phyloP scores from a whole-genome alignment of 2,797 vertebrate species.

The Saxicola maurus region DNA sequence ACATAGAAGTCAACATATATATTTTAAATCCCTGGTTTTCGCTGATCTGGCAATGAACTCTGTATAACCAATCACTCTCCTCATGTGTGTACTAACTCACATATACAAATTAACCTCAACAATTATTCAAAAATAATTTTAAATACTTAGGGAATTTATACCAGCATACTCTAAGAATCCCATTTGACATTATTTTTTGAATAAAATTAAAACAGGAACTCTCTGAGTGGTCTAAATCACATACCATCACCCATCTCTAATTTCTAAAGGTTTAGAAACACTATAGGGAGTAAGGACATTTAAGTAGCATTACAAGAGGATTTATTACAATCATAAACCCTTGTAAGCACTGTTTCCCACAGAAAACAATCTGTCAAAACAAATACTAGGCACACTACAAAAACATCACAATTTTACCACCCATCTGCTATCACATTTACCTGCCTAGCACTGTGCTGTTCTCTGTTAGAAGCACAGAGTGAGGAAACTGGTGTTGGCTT shows the following conservation, averaged over 20 bases:
- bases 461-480: conserved; percentile 73
- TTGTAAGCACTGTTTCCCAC: conserved; percentile 1
- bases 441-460: conserved; percentile 68
- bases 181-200: not conserved
- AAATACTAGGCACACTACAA: not conserved
- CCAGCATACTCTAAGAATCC: not conserved
- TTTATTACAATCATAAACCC: conserved; percentile 5
- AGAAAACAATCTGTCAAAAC: not conserved
- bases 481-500: conserved; percentile 74
- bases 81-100: not conserved
- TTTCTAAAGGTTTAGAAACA: not conserved
- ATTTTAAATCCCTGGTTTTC: not conserved
- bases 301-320: not conserved
- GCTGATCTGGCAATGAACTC: not conserved
- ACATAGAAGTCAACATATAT: fast-evolving
- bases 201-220: not conserved
- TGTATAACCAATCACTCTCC: not conserved
- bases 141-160: not conserved
- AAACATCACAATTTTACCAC: not conserved
- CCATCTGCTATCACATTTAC: conserved; percentile 51
- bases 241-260: not conserved
- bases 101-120: not conserved
- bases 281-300: not conserved
- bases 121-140: not conserved
- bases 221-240: conserved; percentile 21